phyloP scores from a whole-genome alignment of 1,140 invertebrate species.

The Leguminivora glycinivorella region DNA sequence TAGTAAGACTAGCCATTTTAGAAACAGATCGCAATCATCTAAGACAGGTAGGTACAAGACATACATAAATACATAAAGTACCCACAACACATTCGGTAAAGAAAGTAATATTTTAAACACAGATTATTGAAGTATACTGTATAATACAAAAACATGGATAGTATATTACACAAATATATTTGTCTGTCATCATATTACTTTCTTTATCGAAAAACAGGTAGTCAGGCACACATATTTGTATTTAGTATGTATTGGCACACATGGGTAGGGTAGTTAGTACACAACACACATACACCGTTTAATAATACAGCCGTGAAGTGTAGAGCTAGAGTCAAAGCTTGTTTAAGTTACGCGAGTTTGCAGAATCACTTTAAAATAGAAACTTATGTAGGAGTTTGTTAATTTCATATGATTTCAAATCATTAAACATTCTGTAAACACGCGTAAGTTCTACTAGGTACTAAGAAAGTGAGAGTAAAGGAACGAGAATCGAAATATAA shows the following conservation, averaged over 20 bases:
- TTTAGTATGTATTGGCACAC: constrained; percentile 5
- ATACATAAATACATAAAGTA: constrained; percentile 39
- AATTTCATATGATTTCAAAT: background rate
- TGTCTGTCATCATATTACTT: background rate
- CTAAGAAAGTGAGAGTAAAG: background rate
- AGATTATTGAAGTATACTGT: background rate
- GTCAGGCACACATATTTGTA: background rate
- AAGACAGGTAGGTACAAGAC: constrained; percentile 38
- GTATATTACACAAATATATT: background rate
- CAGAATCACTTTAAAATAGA: background rate
- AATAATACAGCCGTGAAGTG: constrained; percentile 16
- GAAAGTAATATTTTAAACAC: background rate
- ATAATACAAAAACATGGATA: background rate
- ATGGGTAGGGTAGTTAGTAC: constrained; percentile 17
- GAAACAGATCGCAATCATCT: constrained; percentile 76
- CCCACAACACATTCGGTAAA: background rate
- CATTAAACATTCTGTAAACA: background rate
- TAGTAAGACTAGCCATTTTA: constrained; percentile 69
- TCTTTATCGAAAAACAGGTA: constrained; percentile 3
- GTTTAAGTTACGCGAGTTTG: background rate
- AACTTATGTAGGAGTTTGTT: background rate
- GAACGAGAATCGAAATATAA: constrained; percentile 6
- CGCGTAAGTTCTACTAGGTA: constrained; percentile 6
- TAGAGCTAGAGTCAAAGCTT: background rate
- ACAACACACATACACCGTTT: constrained; percentile 13